A percentile compares a stretch with the other conserved stretches of the same genome.
Evolutionary conservation across 1,140 invertebrate genomes (phyloP).

Genomic region (Phthorimaea operculella): DNA sequence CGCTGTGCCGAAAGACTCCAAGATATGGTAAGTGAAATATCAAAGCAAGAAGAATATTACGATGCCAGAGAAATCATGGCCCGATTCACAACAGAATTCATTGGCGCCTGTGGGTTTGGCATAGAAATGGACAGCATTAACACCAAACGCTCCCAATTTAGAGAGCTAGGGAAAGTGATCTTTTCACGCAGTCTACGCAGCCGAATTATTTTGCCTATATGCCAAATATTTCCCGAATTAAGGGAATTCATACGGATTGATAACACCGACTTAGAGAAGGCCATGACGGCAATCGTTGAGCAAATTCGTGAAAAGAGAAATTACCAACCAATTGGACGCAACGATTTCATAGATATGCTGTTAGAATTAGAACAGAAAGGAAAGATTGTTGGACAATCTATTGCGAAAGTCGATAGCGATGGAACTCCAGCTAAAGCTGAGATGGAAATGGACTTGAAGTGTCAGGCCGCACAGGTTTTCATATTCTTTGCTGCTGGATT

Average conservation of each 20-base stretch:
- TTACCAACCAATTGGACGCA: conserved; percentile 39
- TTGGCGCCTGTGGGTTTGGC: conserved; percentile 66
- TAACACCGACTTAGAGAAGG: conserved; percentile 40
- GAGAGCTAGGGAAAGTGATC: conserved; percentile 38
- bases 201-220: conserved; percentile 9
- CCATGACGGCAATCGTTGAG: conserved; percentile 19
- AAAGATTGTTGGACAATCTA: conserved; percentile 28
- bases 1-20: conserved; percentile 53
- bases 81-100: conserved; percentile 59
- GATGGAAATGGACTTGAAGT: conserved; percentile 28
- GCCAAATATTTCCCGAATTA: conserved; percentile 20
- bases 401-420: conserved; percentile 43
- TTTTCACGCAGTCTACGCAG: conserved; percentile 16
- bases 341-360: conserved; percentile 69
- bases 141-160: conserved; percentile 61
- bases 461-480: conserved; percentile 63
- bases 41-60: conserved; percentile 15
- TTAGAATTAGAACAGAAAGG: conserved; percentile 59
- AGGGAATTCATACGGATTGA: conserved; percentile 11
- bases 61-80: conserved; percentile 40
- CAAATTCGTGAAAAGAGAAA: conserved; percentile 56
- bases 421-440: conserved; percentile 25
- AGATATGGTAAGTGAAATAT: conserved; percentile 27
- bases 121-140: conserved; percentile 61
- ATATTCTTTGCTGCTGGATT: conserved; percentile 69